These are phyloP conservation scores for Halocynthia roretzi DNA, from an alignment of 23 tunicate species.

Conservation along the genomic window DNA sequence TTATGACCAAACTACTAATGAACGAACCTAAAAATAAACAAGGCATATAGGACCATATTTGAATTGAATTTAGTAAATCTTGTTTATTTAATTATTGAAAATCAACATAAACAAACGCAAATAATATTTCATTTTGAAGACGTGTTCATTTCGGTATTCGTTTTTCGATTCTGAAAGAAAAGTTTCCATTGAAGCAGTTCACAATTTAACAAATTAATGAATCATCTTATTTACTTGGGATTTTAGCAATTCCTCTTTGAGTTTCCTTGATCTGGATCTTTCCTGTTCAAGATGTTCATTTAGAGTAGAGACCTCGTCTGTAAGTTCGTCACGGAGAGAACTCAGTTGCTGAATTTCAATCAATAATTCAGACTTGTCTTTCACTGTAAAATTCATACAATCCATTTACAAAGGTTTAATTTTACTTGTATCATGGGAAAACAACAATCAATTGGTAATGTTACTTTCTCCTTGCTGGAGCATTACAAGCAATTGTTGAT, in stretches of 20 bases:
- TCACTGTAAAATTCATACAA: slow-evolving; percentile 29
- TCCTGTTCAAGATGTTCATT: slow-evolving; percentile 49
- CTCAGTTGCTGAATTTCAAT: slow-evolving; percentile 44
- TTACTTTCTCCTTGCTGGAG: slow-evolving; percentile 72
- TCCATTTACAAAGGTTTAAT: background rate
- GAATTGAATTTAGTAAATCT: too few relatives aligned
- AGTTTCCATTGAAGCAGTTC: too few relatives aligned
- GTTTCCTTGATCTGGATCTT: slow-evolving; percentile 35
- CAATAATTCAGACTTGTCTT: slow-evolving; percentile 44
- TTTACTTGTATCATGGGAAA: background rate
- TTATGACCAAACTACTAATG: too few relatives aligned
- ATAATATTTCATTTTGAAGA: too few relatives aligned
- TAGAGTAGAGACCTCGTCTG: slow-evolving; percentile 31
- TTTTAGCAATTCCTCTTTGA: slow-evolving; percentile 42
- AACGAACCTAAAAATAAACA: too few relatives aligned
- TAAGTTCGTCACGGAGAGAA: slow-evolving; percentile 30
- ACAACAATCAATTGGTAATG: background rate
- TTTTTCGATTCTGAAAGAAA: too few relatives aligned
- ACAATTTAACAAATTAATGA: too few relatives aligned
- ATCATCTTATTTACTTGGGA: background rate
- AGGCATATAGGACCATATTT: too few relatives aligned
- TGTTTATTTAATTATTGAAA: too few relatives aligned
- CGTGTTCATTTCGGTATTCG: too few relatives aligned
- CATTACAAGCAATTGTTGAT: slow-evolving; percentile 52
- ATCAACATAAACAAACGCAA: too few relatives aligned